Conservation (phyloP, 1,140 invertebrate genomes). For the Papilio polyxenes region DNA sequence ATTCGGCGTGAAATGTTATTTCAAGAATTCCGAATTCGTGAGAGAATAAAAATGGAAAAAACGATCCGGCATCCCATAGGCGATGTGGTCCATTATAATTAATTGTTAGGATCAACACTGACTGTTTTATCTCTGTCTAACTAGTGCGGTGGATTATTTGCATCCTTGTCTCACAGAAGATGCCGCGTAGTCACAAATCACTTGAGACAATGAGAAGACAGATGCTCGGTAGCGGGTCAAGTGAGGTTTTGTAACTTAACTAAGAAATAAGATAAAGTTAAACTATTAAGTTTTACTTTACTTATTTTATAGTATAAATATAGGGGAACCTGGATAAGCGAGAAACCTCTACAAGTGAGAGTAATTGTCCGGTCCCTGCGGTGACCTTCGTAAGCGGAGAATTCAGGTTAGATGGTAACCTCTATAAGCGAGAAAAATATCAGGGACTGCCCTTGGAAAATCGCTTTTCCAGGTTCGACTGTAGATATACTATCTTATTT, state of each 20-base stretch:
- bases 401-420: too few species aligned
- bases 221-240: constrained; percentile 45
- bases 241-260: constrained; percentile 35
- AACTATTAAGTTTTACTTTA: constrained; percentile 21
- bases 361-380: too few species aligned
- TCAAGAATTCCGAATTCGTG: constrained; percentile 56
- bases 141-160: constrained; percentile 35
- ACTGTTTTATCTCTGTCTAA: constrained; percentile 49
- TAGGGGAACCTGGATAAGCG: too few species aligned
- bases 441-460: too few species aligned
- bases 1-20: constrained; percentile 69
- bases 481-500: too few species aligned
- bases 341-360: too few species aligned
- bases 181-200: constrained; percentile 66
- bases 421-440: too few species aligned
- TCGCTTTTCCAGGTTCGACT: too few species aligned
- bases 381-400: too few species aligned
- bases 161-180: constrained; percentile 51
- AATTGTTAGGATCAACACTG: constrained; percentile 54
- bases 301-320: not conserved
- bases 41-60: constrained; percentile 66
- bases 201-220: constrained; percentile 70
- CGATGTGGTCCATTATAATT: constrained; percentile 68
- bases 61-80: constrained; percentile 61
- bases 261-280: constrained; percentile 15